These are phyloP conservation scores for Drosophila neotestacea DNA, from an alignment of 2,888 invertebrate species.

Conservation along the genomic window DNA sequence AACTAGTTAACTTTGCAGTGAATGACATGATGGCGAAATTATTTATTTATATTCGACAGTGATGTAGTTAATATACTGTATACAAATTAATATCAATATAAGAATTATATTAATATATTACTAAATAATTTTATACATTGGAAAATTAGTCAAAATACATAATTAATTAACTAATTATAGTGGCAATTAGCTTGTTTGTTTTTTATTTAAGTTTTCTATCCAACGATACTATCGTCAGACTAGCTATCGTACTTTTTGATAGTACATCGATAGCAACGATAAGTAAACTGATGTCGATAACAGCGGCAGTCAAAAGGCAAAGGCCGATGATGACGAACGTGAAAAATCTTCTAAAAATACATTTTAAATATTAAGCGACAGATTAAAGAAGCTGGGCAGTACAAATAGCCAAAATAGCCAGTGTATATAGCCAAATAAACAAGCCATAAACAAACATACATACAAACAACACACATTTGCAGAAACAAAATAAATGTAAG, in stretches of 20 bases:
- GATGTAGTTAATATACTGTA: too few relatives aligned
- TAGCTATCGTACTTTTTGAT: constrained; percentile 8
- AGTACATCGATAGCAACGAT: constrained; percentile 31
- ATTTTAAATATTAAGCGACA: constrained; percentile 52
- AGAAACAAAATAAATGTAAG: constrained; percentile 51
- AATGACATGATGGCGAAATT: too few relatives aligned
- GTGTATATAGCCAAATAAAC: constrained; percentile 46
- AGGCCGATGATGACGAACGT: constrained; percentile 57
- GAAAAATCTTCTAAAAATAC: constrained; percentile 63
- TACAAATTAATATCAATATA: too few relatives aligned
- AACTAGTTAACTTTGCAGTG: too few relatives aligned
- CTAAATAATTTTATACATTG: too few relatives aligned
- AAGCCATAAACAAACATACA: constrained; percentile 42
- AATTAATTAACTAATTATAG: too few relatives aligned
- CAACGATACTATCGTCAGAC: constrained; percentile 43
- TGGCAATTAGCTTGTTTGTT: too few relatives aligned
- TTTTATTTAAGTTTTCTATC: too few relatives aligned
- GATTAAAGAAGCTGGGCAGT: constrained; percentile 39
- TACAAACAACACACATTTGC: constrained; percentile 11
- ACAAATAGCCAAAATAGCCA: constrained; percentile 46
- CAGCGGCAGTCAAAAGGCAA: constrained; percentile 32
- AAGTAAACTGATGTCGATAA: constrained; percentile 6
- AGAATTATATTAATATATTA: too few relatives aligned
- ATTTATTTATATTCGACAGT: too few relatives aligned
- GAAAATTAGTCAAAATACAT: too few relatives aligned